Evolutionary conservation across 2,797 vertebrate species (phyloP).

Genomic region (Paedocypris micromegethes): DNA sequence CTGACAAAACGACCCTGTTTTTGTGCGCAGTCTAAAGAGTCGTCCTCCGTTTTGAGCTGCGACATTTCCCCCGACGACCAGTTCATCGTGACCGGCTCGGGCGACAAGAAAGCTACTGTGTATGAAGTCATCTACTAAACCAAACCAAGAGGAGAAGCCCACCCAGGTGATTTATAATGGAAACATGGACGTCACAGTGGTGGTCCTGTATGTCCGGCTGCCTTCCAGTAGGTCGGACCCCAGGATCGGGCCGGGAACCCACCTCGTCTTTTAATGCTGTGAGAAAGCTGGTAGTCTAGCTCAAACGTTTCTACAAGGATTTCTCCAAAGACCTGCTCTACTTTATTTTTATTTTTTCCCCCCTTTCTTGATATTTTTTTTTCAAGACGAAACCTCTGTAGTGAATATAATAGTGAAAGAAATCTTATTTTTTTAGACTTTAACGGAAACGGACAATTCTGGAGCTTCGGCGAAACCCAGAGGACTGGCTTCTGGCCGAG

Average conservation of each 20-base stretch:
- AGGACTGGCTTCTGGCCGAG: constrained; percentile 39
- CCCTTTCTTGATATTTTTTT: constrained; percentile 51
- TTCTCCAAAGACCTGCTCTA: constrained; percentile 71
- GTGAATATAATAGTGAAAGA: constrained; percentile 64
- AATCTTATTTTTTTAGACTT: constrained; percentile 65
- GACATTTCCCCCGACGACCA: constrained; percentile 80
- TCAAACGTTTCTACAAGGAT: constrained; percentile 58
- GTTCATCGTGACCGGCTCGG: constrained; percentile 81
- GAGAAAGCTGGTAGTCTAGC: constrained; percentile 66
- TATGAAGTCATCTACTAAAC: constrained; percentile 88
- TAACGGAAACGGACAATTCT: constrained; percentile 52
- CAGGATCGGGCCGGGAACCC: constrained; percentile 25
- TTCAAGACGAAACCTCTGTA: constrained; percentile 71
- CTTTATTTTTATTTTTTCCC: constrained; percentile 39
- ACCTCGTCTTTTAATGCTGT: constrained; percentile 62
- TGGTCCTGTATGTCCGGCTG: neutral
- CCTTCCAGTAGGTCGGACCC: constrained; percentile 13
- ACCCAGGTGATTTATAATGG: neutral
- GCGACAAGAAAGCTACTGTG: constrained; percentile 87
- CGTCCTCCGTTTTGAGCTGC: constrained; percentile 78
- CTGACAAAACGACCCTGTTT: neutral
- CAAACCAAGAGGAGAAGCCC: neutral
- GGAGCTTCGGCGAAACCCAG: constrained; percentile 27
- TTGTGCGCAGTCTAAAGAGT: constrained; percentile 73
- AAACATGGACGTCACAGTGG: neutral